These are phyloP conservation scores for Scaptomyza montana DNA, from an alignment of 1,140 invertebrate species.

Conservation along the genomic window DNA sequence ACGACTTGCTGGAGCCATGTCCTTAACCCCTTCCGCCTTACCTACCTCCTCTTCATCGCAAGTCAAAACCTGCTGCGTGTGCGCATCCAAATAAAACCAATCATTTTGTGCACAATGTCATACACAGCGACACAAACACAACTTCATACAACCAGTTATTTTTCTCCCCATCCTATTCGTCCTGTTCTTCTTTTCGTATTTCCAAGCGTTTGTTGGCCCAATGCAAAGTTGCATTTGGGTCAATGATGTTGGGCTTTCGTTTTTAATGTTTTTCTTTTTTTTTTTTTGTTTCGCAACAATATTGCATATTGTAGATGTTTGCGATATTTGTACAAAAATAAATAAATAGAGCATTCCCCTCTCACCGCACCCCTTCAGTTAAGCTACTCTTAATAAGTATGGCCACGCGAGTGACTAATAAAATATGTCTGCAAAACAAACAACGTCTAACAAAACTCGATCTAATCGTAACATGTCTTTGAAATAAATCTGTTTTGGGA, in stretches of 20 bases:
- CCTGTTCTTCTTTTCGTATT: not conserved
- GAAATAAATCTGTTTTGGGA: slow-evolving; percentile 8
- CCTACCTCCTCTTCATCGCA: not conserved
- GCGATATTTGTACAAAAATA: slow-evolving; percentile 39
- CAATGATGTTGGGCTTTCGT: slow-evolving; percentile 49
- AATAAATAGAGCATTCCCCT: slow-evolving; percentile 29
- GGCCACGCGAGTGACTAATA: slow-evolving; percentile 16
- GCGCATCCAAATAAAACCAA: slow-evolving; percentile 55
- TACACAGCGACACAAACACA: slow-evolving; percentile 26
- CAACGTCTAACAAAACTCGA: slow-evolving; percentile 12
- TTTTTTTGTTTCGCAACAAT: slow-evolving; percentile 20
- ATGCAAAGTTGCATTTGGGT: slow-evolving; percentile 45
- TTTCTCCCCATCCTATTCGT: not conserved
- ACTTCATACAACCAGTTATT: slow-evolving; percentile 28
- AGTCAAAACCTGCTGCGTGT: slow-evolving; percentile 30
- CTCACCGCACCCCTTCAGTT: too few relatives aligned
- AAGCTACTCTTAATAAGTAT: not conserved
- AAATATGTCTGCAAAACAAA: slow-evolving; percentile 16
- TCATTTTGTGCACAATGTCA: slow-evolving; percentile 57
- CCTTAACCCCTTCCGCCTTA: not conserved
- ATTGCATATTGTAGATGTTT: slow-evolving; percentile 42
- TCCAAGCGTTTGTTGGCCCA: slow-evolving; percentile 20
- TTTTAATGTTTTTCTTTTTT: slow-evolving; percentile 41
- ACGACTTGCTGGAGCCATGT: slow-evolving; percentile 26
- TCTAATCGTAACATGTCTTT: slow-evolving; percentile 10